Evolutionary conservation across 37 sponge, comb jelly and placozoan genomes (phyloP).

Genomic region (Bolinopsis microptera): DNA sequence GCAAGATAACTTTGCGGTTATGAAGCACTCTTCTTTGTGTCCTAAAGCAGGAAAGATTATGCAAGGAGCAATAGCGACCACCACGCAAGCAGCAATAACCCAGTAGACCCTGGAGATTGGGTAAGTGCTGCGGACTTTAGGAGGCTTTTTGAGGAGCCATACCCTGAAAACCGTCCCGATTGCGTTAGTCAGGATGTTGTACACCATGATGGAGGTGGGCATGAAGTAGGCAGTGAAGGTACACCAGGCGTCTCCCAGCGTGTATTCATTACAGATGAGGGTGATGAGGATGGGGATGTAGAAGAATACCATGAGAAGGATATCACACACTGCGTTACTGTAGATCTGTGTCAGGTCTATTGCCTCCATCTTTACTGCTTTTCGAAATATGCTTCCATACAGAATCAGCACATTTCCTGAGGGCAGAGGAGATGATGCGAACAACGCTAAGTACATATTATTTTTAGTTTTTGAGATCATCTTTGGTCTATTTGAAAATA

Average conservation of each 20-base stretch:
- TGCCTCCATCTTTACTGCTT: not conserved
- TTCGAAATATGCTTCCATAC: not conserved
- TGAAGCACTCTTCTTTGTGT: not conserved
- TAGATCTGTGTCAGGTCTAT: not conserved
- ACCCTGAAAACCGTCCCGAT: not conserved
- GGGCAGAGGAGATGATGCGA: no score
- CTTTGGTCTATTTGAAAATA: no score
- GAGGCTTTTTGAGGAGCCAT: not conserved
- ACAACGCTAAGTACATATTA: no score
- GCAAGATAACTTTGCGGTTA: not conserved
- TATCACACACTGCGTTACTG: not conserved
- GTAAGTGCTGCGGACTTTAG: not conserved
- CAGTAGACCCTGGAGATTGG: not conserved
- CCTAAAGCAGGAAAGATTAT: not conserved
- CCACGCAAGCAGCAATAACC: not conserved
- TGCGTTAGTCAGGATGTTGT: not conserved
- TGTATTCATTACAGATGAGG: not conserved
- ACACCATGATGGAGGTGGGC: not conserved
- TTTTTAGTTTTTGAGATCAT: no score
- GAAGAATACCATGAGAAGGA: not conserved
- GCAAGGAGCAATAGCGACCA: not conserved
- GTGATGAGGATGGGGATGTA: not conserved
- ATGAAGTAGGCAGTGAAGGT: not conserved
- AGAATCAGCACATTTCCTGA: not conserved
- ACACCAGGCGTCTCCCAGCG: not conserved